These are phyloP conservation scores for Eubucco bourcierii DNA, from an alignment of 2,113 vertebrate genomes.

Conservation along the genomic window DNA sequence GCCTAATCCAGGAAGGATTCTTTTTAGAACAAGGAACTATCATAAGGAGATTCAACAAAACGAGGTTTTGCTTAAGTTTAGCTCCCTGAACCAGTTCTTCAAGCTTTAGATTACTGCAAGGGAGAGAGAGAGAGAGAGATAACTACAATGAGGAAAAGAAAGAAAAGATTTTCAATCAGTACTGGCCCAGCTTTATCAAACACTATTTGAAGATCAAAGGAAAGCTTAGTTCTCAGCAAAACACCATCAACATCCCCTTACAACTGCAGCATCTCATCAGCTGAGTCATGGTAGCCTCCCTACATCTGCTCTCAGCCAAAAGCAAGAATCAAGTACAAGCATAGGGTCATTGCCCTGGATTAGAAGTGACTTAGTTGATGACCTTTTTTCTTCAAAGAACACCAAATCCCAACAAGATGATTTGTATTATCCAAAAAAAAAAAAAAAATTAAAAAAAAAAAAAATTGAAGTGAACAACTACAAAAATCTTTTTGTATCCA, in stretches of 20 bases:
- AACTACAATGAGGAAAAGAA: background rate
- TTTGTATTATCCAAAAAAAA: background rate
- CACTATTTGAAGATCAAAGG: background rate
- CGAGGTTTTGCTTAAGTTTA: background rate
- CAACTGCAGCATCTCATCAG: background rate
- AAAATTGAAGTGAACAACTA: background rate
- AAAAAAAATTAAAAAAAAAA: background rate
- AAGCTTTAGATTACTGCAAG: background rate
- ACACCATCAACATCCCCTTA: background rate
- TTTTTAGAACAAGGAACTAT: background rate
- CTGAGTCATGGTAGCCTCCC: background rate
- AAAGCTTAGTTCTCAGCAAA: background rate
- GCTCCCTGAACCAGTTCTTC: background rate
- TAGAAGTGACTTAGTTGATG: background rate
- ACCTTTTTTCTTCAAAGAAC: background rate
- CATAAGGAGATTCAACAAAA: background rate
- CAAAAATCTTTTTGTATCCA: background rate
- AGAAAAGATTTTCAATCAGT: background rate
- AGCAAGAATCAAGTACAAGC: background rate
- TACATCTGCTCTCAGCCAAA: background rate
- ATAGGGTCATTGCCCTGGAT: background rate
- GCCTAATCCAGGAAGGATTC: background rate
- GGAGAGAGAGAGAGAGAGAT: background rate
- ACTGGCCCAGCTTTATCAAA: background rate
- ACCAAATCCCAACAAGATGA: background rate